phyloP scores from a whole-genome alignment of 2,113 vertebrate genomes.

The Caranx ignobilis region DNA sequence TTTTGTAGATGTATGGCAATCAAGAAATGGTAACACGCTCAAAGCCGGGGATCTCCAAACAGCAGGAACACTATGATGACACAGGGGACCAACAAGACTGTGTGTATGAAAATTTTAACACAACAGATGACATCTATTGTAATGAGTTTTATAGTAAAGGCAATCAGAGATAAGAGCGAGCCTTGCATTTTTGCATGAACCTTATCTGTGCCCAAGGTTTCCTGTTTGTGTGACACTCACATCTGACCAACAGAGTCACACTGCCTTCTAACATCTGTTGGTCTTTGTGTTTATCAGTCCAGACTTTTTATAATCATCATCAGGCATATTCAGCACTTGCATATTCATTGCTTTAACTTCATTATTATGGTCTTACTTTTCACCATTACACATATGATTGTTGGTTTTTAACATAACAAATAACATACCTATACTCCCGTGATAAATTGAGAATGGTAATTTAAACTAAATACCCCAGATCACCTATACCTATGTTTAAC shows the following conservation, averaged over 20 bases:
- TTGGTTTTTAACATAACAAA: background rate
- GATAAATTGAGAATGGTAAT: background rate
- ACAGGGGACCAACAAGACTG: background rate
- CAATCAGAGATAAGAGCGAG: background rate
- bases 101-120: slow-evolving; percentile 7
- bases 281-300: too few relatives aligned
- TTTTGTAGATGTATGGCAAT: slow-evolving; percentile 41
- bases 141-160: background rate
- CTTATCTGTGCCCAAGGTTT: background rate
- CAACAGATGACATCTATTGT: slow-evolving; percentile 9
- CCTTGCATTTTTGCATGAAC: background rate
- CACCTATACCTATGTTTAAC: background rate
- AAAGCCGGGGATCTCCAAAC: background rate
- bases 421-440: background rate
- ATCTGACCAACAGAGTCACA: background rate
- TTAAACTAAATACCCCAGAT: background rate
- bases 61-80: background rate
- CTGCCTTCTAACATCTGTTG: too few relatives aligned
- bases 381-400: background rate
- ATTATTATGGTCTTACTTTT: background rate
- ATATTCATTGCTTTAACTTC: background rate
- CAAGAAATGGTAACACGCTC: rapidly evolving
- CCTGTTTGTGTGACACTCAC: background rate
- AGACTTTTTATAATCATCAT: background rate
- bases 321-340: background rate